Evolutionary conservation across 2,888 invertebrate species (phyloP).

Genomic region (Lacanobia wlatinum): DNA sequence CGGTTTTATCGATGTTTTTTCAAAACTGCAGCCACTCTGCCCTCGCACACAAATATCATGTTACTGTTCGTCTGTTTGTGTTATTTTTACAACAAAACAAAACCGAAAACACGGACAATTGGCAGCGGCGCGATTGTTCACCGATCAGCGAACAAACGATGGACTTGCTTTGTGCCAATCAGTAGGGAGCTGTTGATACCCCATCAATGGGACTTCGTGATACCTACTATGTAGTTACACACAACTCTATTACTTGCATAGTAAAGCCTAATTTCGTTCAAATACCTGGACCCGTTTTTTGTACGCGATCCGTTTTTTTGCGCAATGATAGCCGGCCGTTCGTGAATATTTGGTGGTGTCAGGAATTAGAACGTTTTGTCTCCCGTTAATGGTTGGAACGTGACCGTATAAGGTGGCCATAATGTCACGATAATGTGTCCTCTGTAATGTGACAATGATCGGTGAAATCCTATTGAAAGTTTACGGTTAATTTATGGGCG

Average conservation of each 20-base stretch:
- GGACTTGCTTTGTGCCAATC: conserved; percentile 84
- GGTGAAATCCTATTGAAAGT: conserved; percentile 78
- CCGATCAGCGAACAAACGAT: conserved; percentile 86
- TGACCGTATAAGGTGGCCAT: conserved; percentile 85
- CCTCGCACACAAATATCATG: conserved; percentile 63
- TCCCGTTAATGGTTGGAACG: conserved; percentile 89
- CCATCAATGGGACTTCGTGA: conserved; percentile 84
- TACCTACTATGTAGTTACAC: conserved; percentile 62
- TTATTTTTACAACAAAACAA: conserved; percentile 70
- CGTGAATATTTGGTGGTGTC: conserved; percentile 88
- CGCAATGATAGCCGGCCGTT: conserved; percentile 88
- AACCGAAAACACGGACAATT: conserved; percentile 76
- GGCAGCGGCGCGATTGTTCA: conserved; percentile 82
- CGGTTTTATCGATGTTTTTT: conserved; percentile 55
- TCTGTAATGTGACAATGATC: conserved; percentile 86
- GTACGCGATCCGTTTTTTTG: conserved; percentile 78
- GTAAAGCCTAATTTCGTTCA: conserved; percentile 67
- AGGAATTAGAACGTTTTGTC: conserved; percentile 90
- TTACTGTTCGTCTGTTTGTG: conserved; percentile 66
- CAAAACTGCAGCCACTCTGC: conserved; percentile 41
- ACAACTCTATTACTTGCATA: conserved; percentile 26
- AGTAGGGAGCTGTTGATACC: conserved; percentile 88
- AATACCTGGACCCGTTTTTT: conserved; percentile 37
- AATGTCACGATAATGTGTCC: conserved; percentile 87
- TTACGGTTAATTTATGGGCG: conserved; percentile 82